Evolutionary conservation across 1,140 invertebrate species (phyloP).

Genomic region (Drosophila obscura): DNA sequence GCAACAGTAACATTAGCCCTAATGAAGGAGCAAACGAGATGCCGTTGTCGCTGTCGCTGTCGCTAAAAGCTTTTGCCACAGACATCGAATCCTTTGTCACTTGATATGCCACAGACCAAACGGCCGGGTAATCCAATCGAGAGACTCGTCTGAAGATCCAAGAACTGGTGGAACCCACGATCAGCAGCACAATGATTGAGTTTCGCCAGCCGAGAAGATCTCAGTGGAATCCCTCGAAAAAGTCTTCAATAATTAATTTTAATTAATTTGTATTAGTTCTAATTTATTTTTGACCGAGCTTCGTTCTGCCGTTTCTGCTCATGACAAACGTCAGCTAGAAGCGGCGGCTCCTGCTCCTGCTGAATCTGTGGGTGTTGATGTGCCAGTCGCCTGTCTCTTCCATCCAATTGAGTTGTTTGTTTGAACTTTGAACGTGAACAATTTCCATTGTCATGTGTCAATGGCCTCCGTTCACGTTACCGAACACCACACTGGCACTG

Average conservation of each 20-base stretch:
- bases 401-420: conserved; percentile 36
- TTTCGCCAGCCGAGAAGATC: no score
- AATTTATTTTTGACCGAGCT: no score
- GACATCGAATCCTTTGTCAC: conserved; percentile 22
- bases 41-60: not conserved
- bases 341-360: no score
- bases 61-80: conserved; percentile 3
- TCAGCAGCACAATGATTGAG: no score
- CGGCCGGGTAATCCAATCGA: conserved; percentile 3
- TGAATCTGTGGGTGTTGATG: no score
- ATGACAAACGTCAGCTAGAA: no score
- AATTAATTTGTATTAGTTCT: no score
- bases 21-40: conserved; percentile 2
- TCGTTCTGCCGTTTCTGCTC: no score
- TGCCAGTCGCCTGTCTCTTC: conserved; percentile 5
- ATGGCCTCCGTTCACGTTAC: conserved; percentile 34
- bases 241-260: no score
- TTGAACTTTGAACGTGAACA: conserved; percentile 44
- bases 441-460: conserved; percentile 50
- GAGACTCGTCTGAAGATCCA: not conserved
- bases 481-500: conserved; percentile 2
- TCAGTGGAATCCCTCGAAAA: no score
- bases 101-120: conserved; percentile 23
- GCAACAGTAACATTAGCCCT: not conserved
- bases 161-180: no score